A percentile compares a stretch with the other conserved stretches of the same genome.
These are phyloP conservation scores for Julus scanicus DNA, from an alignment of 2,888 invertebrate genomes.

Conservation along the genomic window DNA sequence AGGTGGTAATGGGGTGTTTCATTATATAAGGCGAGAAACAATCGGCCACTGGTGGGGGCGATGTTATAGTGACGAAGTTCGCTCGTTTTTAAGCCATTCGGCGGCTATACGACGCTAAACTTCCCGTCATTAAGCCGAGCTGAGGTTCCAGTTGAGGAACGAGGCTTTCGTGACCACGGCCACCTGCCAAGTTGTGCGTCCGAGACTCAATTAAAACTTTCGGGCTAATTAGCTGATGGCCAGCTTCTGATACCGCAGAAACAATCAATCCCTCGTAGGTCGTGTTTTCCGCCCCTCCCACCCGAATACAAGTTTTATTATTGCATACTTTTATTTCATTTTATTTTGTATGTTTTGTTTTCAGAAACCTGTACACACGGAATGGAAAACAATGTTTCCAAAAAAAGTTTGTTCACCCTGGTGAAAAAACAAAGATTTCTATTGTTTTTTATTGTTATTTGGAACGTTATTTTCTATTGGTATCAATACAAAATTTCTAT, in stretches of 20 bases:
- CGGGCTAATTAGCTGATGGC: constrained; percentile 30
- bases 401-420: no score
- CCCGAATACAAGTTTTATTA: not conserved
- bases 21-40: not conserved
- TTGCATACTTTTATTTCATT: no score
- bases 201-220: constrained; percentile 13
- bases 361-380: no score
- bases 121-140: constrained; percentile 20
- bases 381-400: no score
- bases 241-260: not conserved
- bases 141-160: constrained; percentile 35
- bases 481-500: no score
- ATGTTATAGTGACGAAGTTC: not conserved
- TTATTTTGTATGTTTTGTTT: no score
- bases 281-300: not conserved
- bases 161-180: not conserved
- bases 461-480: no score
- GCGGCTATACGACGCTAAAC: not conserved
- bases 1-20: constrained; percentile 20
- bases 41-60: not conserved
- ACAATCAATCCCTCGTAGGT: not conserved
- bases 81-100: not conserved
- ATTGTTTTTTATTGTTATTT: no score
- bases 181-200: constrained; percentile 6
- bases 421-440: no score